phyloP scores from a whole-genome alignment of 2,113 vertebrate genomes.

The Gobius niger region DNA sequence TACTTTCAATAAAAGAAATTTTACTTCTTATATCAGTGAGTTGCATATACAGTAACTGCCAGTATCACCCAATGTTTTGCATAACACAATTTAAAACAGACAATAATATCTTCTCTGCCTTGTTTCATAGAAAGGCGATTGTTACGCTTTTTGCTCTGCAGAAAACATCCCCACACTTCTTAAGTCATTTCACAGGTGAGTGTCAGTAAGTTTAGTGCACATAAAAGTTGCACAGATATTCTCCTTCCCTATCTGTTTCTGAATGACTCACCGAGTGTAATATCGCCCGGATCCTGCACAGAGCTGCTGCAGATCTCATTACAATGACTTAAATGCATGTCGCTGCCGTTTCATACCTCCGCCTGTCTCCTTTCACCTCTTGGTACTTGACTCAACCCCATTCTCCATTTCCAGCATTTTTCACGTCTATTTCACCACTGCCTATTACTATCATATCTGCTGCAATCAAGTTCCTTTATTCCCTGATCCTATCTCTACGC shows the following conservation, averaged over 20 bases:
- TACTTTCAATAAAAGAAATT: too few relatives aligned
- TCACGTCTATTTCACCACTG: slow-evolving; percentile 11
- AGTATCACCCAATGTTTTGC: too few relatives aligned
- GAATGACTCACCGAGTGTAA: slow-evolving; percentile 41
- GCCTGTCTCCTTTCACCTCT: slow-evolving; percentile 23
- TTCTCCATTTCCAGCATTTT: slow-evolving; percentile 9
- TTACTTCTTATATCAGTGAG: too few relatives aligned
- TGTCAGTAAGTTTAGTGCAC: slow-evolving; percentile 19
- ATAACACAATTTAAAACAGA: too few relatives aligned
- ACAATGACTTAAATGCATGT: slow-evolving; percentile 43
- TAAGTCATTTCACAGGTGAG: slow-evolving; percentile 1
- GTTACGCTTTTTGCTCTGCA: background rate
- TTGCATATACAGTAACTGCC: too few relatives aligned
- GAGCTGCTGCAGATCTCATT: slow-evolving; percentile 34
- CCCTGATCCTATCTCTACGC: background rate
- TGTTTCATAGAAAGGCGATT: background rate
- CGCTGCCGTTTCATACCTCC: slow-evolving; percentile 3
- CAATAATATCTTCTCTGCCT: too few relatives aligned
- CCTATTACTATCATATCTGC: slow-evolving; percentile 21
- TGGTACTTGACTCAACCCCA: slow-evolving; percentile 24
- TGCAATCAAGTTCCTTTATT: slow-evolving; percentile 17
- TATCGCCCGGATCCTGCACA: slow-evolving; percentile 25
- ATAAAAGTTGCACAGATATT: slow-evolving; percentile 22
- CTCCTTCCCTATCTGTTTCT: slow-evolving; percentile 8
- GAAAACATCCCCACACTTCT: slow-evolving; percentile 1